Base-by-base conservation (phyloP, 2,797 vertebrate species). In the Clarias laeviceps region DNA sequence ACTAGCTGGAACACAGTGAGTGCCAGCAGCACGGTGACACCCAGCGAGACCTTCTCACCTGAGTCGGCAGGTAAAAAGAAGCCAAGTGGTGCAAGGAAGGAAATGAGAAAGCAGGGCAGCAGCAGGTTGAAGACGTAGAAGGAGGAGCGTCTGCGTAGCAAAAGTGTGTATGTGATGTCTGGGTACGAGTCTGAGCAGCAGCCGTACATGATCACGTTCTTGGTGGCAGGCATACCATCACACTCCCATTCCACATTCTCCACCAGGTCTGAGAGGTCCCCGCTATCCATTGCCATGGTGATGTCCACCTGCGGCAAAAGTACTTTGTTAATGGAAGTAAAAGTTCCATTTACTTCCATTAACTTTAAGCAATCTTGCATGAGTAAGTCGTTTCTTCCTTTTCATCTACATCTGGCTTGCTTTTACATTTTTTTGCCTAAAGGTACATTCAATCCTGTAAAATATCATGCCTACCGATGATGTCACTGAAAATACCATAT, bases 211-310 rank as follows among this genome's bases (percentile, higher is more conserved):
- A 99, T 97, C 84, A 99, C 95, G 0, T 97, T 99, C 94, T 96
- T 99, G 74, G 96, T 95, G 3, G 98, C 97, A 0, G 97, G 98
- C 98, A 99, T 99, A 68, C 98, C 98, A 0, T 93, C 96, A 85
- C 98, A 97, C 88, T 98, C 97, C 98, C 98, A 99, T 90, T 99
- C 98, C 89, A 99, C 98, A 1, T 99, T 98, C 92, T 98, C 97
- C 32, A 99, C 92, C 77, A 99, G 98, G 93, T 99, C 97, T 0
- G 98, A 98, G 82, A 99, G 96, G 87, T 99, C 98, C 0, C 97
- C 98, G 0, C 96, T 98, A 90, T 97, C 95, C 94, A 97, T 96
- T 66, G 92, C 95, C 86, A 97, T 98, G 77, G 95, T 92, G 90
- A 99, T 96, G 93, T 99, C 98, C 84, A 99, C 97, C 94, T 96